Evolutionary conservation across 2,888 invertebrate genomes (phyloP).

Genomic region (Himalopsyche tibetana): DNA sequence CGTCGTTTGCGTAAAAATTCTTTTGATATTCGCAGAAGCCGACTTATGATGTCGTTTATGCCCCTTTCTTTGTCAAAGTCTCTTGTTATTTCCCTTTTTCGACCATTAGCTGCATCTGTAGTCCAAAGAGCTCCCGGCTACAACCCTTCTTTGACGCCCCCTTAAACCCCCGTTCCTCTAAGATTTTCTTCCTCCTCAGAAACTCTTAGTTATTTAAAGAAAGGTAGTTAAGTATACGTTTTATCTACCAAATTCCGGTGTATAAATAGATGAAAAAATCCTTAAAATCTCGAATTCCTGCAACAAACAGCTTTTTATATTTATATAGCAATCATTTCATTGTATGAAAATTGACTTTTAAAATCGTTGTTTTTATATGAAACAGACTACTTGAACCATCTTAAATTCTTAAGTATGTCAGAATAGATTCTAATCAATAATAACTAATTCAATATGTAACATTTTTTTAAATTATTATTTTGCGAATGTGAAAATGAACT

Average conservation of each 20-base stretch:
- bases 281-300: too few relatives aligned
- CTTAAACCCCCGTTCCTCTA: not conserved
- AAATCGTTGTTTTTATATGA: too few relatives aligned
- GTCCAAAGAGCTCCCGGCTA: constrained; percentile 22
- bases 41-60: constrained; percentile 42
- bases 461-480: too few relatives aligned
- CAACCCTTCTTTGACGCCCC: constrained; percentile 3
- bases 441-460: too few relatives aligned
- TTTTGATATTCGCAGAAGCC: constrained; percentile 32
- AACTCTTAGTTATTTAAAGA: not conserved
- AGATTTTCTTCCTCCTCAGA: not conserved
- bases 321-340: too few relatives aligned
- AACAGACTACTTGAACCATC: too few relatives aligned
- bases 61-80: constrained; percentile 37
- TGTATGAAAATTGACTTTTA: too few relatives aligned
- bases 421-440: too few relatives aligned
- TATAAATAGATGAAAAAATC: not conserved
- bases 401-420: too few relatives aligned
- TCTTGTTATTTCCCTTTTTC: constrained; percentile 54
- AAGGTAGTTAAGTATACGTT: constrained; percentile 1
- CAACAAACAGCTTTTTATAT: too few relatives aligned
- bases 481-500: too few relatives aligned
- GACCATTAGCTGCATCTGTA: constrained; percentile 59
- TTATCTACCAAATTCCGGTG: not conserved
- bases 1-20: constrained; percentile 27